A percentile compares a stretch with the other conserved stretches of the same genome.
phyloP scores from a whole-genome alignment of 2,888 invertebrate genomes.

The Tenthredo mesomela region DNA sequence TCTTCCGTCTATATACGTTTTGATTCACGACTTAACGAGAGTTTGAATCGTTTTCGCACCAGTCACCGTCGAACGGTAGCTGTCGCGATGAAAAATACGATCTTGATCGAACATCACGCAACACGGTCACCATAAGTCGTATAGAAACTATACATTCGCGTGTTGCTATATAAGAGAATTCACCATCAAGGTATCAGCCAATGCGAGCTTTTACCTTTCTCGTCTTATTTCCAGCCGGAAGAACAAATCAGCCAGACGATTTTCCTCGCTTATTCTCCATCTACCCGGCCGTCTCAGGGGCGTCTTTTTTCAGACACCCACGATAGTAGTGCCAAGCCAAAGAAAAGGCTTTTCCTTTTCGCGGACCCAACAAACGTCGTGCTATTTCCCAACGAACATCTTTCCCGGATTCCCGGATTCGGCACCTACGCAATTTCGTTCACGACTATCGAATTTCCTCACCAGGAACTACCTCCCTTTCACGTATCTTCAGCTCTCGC shows the following conservation, averaged over 20 bases:
- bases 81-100: conserved; percentile 45
- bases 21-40: conserved; percentile 36
- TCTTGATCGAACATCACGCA: conserved; percentile 31
- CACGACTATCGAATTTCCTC: conserved; percentile 71
- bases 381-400: neutral
- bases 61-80: conserved; percentile 38
- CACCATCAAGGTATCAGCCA: neutral
- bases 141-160: conserved; percentile 23
- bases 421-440: conserved; percentile 72
- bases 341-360: neutral
- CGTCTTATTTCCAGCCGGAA: neutral
- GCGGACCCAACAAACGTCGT: conserved; percentile 13
- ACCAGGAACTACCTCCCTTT: conserved; percentile 58
- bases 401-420: conserved; percentile 62
- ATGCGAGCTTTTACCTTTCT: neutral
- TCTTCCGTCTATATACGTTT: conserved; percentile 24
- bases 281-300: neutral
- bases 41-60: conserved; percentile 42
- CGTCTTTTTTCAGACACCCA: neutral
- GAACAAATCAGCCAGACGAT: neutral
- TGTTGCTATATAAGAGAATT: conserved; percentile 28
- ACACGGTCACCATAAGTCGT: neutral
- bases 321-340: neutral
- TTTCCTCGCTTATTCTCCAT: neutral
- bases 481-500: conserved; percentile 53